Percentiles rank a stretch among this genome's conserved stretches.
These are phyloP conservation scores for Lepus townsendii DNA, from an alignment of 2,797 vertebrate genomes.

Conservation along the genomic window DNA sequence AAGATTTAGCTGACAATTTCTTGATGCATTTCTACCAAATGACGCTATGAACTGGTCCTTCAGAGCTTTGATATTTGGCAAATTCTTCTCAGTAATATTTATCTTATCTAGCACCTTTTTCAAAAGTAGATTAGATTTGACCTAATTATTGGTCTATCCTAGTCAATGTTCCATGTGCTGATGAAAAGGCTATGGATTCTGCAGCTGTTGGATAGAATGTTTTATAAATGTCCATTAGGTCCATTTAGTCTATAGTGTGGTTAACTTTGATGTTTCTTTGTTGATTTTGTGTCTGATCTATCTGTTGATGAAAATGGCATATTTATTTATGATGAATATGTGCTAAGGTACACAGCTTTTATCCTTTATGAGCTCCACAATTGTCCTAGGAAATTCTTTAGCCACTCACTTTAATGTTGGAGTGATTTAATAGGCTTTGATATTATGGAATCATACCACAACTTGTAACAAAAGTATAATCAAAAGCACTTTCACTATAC, in stretches of 20 bases:
- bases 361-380: neutral
- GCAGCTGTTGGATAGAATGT: too few relatives aligned
- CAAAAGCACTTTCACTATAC: neutral
- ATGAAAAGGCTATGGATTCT: too few relatives aligned
- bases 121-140: neutral
- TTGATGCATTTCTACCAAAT: neutral
- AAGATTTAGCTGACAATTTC: neutral
- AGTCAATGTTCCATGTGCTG: too few relatives aligned
- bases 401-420: neutral
- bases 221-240: too few relatives aligned
- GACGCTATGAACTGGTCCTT: neutral
- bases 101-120: neutral
- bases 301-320: too few relatives aligned
- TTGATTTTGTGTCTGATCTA: too few relatives aligned
- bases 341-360: neutral
- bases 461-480: neutral
- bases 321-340: neutral
- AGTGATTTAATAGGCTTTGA: neutral
- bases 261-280: too few relatives aligned
- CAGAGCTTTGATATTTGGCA: neutral
- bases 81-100: neutral
- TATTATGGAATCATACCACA: neutral
- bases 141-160: too few relatives aligned
- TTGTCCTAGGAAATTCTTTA: neutral
- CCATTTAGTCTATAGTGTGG: too few relatives aligned